These are phyloP conservation scores for Epinephelus lanceolatus DNA, from an alignment of 2,113 vertebrate genomes.

Conservation along the genomic window DNA sequence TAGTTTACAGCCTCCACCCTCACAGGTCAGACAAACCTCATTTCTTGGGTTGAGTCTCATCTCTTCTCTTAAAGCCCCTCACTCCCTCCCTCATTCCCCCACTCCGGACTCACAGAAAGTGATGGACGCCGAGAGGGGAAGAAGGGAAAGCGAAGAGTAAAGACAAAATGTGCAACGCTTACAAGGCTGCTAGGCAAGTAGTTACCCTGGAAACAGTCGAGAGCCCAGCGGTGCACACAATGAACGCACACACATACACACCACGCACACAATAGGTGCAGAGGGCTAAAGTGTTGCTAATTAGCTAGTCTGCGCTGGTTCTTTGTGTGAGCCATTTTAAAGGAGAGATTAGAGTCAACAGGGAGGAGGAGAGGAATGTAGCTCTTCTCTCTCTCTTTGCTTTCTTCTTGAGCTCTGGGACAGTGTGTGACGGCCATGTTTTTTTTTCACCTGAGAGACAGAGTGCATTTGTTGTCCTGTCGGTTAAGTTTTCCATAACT, in stretches of 20 bases:
- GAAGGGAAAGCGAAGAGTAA: constrained; percentile 54
- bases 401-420: constrained; percentile 50
- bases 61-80: constrained; percentile 25
- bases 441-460: constrained; percentile 44
- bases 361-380: constrained; percentile 81
- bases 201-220: constrained; percentile 87
- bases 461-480: constrained; percentile 54
- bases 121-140: constrained; percentile 60
- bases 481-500: constrained; percentile 25
- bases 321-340: constrained; percentile 86
- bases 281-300: constrained; percentile 88
- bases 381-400: constrained; percentile 66
- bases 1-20: constrained; percentile 23
- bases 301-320: constrained; percentile 83
- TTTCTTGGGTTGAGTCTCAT: constrained; percentile 7
- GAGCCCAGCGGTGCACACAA: constrained; percentile 76
- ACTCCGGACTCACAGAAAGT: constrained; percentile 35
- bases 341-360: constrained; percentile 87
- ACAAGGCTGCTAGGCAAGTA: constrained; percentile 77
- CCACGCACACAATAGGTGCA: constrained; percentile 79
- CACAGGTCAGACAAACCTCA: constrained; percentile 32
- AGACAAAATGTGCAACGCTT: constrained; percentile 78
- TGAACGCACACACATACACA: constrained; percentile 66
- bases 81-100: constrained; percentile 36
- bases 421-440: constrained; percentile 14